A percentile compares a stretch with the other conserved stretches of the same genome.
These are phyloP conservation scores for Panorpa germanica DNA, from an alignment of 2,888 invertebrate species.

Conservation along the genomic window DNA sequence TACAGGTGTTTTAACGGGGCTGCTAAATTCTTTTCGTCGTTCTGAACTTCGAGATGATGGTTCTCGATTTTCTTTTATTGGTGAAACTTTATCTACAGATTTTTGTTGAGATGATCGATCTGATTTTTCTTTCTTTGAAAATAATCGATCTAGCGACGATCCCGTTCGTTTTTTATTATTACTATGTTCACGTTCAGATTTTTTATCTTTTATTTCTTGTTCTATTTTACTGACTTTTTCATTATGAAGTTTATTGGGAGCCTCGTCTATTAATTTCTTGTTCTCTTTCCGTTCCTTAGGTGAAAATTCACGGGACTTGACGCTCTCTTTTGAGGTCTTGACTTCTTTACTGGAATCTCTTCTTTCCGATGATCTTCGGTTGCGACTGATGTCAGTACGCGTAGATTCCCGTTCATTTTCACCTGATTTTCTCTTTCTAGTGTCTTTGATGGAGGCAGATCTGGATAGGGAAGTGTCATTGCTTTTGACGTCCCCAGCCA, in stretches of 20 bases:
- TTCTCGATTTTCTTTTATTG: too few relatives aligned
- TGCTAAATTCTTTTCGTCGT: too few relatives aligned
- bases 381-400: slow-evolving; percentile 15
- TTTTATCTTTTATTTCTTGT: slow-evolving; percentile 23
- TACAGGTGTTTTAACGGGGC: too few relatives aligned
- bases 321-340: slow-evolving; percentile 35
- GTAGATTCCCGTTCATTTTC: slow-evolving; percentile 17
- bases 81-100: too few relatives aligned
- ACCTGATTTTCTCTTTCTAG: slow-evolving; percentile 11
- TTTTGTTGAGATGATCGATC: too few relatives aligned
- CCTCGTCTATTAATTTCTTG: slow-evolving; percentile 35
- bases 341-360: too few relatives aligned
- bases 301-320: slow-evolving; percentile 37
- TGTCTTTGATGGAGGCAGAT: slow-evolving; percentile 12
- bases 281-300: slow-evolving; percentile 41
- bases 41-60: too few relatives aligned
- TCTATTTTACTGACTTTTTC: slow-evolving; percentile 19
- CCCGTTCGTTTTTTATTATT: slow-evolving; percentile 25
- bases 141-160: slow-evolving; percentile 32
- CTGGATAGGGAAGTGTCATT: neutral
- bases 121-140: slow-evolving; percentile 30
- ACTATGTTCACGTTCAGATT: slow-evolving; percentile 21
- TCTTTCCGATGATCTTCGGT: too few relatives aligned
- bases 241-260: slow-evolving; percentile 13
- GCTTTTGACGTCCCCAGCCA: slow-evolving; percentile 26